Evolutionary conservation across 1,140 invertebrate species (phyloP).

Genomic region (Lepidurus arcticus): DNA sequence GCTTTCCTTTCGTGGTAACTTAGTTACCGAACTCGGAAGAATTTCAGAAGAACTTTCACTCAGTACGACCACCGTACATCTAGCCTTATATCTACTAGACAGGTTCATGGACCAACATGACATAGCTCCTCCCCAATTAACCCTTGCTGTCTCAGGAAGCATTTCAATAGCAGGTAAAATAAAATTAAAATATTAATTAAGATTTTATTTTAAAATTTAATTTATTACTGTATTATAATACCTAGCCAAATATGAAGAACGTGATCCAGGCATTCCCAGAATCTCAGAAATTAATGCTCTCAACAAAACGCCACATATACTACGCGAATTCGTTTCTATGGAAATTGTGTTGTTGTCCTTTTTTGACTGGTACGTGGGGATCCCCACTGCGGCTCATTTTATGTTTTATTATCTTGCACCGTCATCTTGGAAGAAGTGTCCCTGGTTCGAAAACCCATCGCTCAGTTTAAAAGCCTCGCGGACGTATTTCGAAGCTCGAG

Average conservation of each 20-base stretch:
- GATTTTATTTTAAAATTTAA: neutral
- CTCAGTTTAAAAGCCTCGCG: neutral
- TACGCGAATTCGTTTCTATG: neutral
- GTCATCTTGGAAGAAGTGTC: neutral
- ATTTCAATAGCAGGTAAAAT: neutral
- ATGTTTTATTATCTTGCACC: neutral
- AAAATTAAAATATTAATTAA: neutral
- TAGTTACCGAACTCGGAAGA: neutral
- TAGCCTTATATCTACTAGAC: neutral
- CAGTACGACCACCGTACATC: neutral
- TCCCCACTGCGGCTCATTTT: neutral
- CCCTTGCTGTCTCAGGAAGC: neutral
- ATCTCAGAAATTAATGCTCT: constrained; percentile 15
- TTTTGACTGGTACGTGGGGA: constrained; percentile 6
- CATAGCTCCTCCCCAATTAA: neutral
- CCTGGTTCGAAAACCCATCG: neutral
- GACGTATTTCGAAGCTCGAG: neutral
- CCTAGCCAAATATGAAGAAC: neutral
- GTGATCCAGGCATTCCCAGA: constrained; percentile 2
- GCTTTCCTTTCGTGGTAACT: neutral
- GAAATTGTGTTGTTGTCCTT: neutral
- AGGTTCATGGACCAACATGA: neutral
- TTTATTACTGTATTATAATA: neutral
- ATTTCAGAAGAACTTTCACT: neutral
- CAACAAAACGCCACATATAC: neutral